Evolutionary conservation across 2,888 invertebrate species (phyloP), one percentile per base, ranked within the genome.

Genomic region (Ariolimax columbianus): DNA sequence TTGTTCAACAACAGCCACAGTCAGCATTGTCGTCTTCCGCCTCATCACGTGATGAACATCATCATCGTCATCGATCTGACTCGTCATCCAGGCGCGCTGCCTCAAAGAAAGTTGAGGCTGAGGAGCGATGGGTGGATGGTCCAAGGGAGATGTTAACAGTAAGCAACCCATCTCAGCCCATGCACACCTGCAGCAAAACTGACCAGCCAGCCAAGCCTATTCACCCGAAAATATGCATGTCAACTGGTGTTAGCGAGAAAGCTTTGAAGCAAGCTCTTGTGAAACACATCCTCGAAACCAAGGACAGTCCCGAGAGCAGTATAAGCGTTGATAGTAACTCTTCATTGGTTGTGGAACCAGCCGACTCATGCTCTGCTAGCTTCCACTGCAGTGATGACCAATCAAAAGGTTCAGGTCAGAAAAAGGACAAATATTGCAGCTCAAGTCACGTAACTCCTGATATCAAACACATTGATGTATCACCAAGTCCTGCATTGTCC

Each of bases 31-130:
- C 84, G 2, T 77, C 83, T 3, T 43, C 83, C 1, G 66, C 77
- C 3, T 51, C 82, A 1, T 36, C 72, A 11, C 51, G 68, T 0
- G 59, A 51, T 19, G 79, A 79, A 30, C 72, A 59, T n/a, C 83
- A 83, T 26, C 87, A 85, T 30, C 85, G 83, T 0, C 68, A 81
- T 47, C 73, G 83, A 14, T 81, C 86, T 17, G 80, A 77, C n/a
- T 77, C 83, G 9, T 85, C 66, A 6, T 75, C 83, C 2, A 36
- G 81, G 6, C 87, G 86, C 68, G 72, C 88, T 43, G 85, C 86
- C 89, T 97, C 97, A 93, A 97, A 97, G 93, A 97, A 97, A 83
- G 91, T 91, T 86, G 90, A 91, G 89, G 98, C 92, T 97, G 98
- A 91, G 83, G 92, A 92, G 85, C 90, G 90, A 85, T 93, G 93